Evolutionary conservation across 2,888 invertebrate genomes (phyloP).

Genomic region (Matsumyia berberina): DNA sequence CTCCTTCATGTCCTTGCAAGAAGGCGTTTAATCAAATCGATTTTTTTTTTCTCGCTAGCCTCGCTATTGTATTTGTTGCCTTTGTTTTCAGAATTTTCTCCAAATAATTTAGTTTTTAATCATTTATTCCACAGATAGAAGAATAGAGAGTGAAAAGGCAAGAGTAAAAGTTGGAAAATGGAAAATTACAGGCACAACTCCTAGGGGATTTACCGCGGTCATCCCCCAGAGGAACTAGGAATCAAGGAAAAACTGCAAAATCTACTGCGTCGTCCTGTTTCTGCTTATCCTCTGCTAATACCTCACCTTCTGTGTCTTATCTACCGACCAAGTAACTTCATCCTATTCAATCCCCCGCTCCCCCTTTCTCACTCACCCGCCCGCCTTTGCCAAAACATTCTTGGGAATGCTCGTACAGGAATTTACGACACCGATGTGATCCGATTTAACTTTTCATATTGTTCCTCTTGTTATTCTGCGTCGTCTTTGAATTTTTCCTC

Average conservation of each 20-base stretch:
- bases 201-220: constrained; percentile 65
- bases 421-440: constrained; percentile 75
- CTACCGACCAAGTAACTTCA: constrained; percentile 61
- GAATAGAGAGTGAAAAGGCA: constrained; percentile 31
- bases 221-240: constrained; percentile 55
- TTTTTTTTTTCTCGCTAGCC: constrained; percentile 48
- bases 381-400: constrained; percentile 41
- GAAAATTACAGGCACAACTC: constrained; percentile 70
- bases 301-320: constrained; percentile 70
- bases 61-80: constrained; percentile 1
- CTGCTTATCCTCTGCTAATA: constrained; percentile 53
- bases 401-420: constrained; percentile 63
- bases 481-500: constrained; percentile 54
- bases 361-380: not conserved
- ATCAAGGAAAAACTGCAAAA: constrained; percentile 47
- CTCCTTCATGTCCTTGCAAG: constrained; percentile 29
- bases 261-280: constrained; percentile 37
- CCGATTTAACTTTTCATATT: constrained; percentile 76
- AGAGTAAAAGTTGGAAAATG: constrained; percentile 68
- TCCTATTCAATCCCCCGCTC: constrained; percentile 56
- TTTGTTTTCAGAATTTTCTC: constrained; percentile 51
- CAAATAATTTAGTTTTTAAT: constrained; percentile 73
- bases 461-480: constrained; percentile 75
- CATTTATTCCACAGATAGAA: constrained; percentile 60
- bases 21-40: constrained; percentile 69